Conservation (phyloP, 2,888 invertebrate genomes). For the Sinelater perroti region DNA sequence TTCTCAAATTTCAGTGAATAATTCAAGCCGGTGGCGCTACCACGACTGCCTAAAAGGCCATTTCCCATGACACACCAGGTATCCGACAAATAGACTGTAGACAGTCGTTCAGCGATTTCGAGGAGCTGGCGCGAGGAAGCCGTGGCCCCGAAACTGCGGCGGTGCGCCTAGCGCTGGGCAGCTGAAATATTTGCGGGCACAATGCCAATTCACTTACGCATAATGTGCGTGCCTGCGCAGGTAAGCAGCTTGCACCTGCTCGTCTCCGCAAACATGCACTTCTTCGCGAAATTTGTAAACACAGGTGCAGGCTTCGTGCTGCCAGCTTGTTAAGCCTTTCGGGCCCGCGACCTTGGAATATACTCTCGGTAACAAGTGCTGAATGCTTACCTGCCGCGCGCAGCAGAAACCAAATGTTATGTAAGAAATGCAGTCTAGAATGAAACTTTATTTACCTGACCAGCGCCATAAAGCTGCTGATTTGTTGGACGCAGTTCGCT, state of each 20-base stretch:
- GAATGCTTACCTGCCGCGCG: too few relatives aligned
- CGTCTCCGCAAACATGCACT: slow-evolving; percentile 31
- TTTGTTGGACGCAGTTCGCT: too few relatives aligned
- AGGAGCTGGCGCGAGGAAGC: not conserved
- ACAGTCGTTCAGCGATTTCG: slow-evolving; percentile 4
- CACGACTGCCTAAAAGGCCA: slow-evolving; percentile 3
- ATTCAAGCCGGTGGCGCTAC: slow-evolving; percentile 10
- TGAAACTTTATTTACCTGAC: too few relatives aligned
- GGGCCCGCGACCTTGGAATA: too few relatives aligned
- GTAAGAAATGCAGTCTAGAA: too few relatives aligned
- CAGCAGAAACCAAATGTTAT: too few relatives aligned
- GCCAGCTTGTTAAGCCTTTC: too few relatives aligned
- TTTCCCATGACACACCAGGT: slow-evolving; percentile 10
- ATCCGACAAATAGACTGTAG: slow-evolving; percentile 25
- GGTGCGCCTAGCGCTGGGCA: slow-evolving; percentile 26
- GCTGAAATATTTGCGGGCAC: slow-evolving; percentile 43
- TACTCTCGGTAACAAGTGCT: too few relatives aligned
- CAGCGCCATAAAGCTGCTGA: too few relatives aligned
- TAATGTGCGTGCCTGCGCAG: slow-evolving; percentile 39
- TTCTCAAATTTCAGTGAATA: not conserved
- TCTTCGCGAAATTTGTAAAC: slow-evolving; percentile 38
- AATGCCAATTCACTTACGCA: slow-evolving; percentile 45
- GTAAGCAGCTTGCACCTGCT: slow-evolving; percentile 41
- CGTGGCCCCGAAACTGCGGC: not conserved
- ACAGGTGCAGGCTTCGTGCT: slow-evolving; percentile 35